phyloP scores from a whole-genome alignment of 2,888 invertebrate genomes.

The Lithophane leautieri region DNA sequence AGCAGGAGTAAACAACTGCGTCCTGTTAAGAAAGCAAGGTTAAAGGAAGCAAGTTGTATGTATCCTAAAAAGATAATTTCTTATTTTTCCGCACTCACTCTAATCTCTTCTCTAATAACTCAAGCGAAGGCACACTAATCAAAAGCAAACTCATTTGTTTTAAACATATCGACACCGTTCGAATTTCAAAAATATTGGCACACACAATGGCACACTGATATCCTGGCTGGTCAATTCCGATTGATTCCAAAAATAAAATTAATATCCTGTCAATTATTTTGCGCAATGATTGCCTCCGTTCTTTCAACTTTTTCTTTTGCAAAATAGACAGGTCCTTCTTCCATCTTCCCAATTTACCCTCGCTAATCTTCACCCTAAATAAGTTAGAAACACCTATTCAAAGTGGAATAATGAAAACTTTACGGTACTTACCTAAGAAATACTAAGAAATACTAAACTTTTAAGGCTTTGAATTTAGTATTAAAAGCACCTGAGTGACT shows the following conservation, averaged over 20 bases:
- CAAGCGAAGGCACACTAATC: not conserved
- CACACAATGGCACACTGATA: no score
- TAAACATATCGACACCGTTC: not conserved
- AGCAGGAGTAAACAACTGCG: not conserved
- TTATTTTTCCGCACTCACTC: not conserved
- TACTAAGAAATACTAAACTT: slow-evolving; percentile 28
- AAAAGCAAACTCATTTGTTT: not conserved
- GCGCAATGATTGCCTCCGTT: not conserved
- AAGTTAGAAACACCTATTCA: slow-evolving; percentile 29
- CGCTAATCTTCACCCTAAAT: slow-evolving; percentile 3
- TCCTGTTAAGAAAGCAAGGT: not conserved
- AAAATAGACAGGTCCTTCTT: not conserved
- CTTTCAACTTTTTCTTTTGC: not conserved
- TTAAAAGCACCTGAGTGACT: slow-evolving; percentile 33
- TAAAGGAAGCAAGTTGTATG: not conserved
- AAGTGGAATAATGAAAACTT: slow-evolving; percentile 49
- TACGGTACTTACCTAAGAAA: slow-evolving; percentile 17
- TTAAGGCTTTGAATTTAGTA: slow-evolving; percentile 32
- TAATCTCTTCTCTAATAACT: not conserved
- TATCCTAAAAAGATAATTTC: not conserved
- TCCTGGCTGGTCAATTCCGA: not conserved
- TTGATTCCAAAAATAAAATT: not conserved
- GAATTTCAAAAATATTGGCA: not conserved
- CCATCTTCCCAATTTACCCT: not conserved
- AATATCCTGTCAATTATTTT: not conserved